These are phyloP conservation scores for Cylloceria caligata DNA, from an alignment of 2,888 invertebrate genomes.

Conservation along the genomic window DNA sequence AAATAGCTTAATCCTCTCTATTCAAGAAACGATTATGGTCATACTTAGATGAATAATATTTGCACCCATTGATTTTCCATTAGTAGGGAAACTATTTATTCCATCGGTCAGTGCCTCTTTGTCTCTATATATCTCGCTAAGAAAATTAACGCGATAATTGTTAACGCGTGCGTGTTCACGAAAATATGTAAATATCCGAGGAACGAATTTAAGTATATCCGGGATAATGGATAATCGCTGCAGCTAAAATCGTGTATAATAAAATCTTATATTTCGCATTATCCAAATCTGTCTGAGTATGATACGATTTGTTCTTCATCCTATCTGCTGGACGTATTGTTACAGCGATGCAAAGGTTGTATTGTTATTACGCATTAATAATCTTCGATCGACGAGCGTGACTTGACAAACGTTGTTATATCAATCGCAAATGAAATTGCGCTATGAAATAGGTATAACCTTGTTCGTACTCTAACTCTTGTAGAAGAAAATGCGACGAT, in stretches of 20 bases:
- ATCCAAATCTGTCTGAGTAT: neutral
- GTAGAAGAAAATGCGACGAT: neutral
- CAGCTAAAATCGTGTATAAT: conserved; percentile 26
- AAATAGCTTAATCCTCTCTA: neutral
- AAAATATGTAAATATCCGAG: conserved; percentile 55
- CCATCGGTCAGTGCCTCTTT: neutral
- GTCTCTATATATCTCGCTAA: neutral
- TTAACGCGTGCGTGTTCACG: neutral
- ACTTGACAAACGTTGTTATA: neutral
- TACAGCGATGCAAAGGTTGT: neutral
- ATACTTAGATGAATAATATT: neutral
- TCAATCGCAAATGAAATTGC: neutral
- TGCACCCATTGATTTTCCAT: neutral
- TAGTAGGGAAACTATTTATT: neutral
- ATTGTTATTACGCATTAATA: neutral
- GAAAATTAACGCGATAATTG: neutral
- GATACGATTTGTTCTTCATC: conserved; percentile 4
- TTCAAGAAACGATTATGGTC: neutral
- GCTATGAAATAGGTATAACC: neutral
- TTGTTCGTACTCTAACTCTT: neutral
- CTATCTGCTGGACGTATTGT: neutral
- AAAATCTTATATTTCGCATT: conserved; percentile 24
- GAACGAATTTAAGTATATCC: conserved; percentile 17
- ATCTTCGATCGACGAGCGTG: neutral
- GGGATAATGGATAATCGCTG: conserved; percentile 1